phyloP scores from a whole-genome alignment of 2,888 invertebrate genomes.

The Pollenia angustigena region DNA sequence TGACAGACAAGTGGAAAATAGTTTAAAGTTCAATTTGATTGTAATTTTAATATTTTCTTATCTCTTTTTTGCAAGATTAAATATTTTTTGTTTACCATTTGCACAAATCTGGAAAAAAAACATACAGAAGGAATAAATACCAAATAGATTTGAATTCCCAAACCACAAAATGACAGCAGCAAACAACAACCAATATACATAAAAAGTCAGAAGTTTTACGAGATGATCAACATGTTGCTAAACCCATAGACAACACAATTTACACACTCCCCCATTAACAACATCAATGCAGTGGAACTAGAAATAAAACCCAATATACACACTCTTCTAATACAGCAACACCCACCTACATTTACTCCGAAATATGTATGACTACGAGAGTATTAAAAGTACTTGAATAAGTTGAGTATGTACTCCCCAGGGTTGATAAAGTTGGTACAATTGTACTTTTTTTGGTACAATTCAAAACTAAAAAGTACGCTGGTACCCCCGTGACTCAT shows the following conservation, averaged over 20 bases:
- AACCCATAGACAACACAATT: constrained; percentile 66
- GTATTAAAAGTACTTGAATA: neutral
- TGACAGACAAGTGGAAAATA: neutral
- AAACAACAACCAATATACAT: constrained; percentile 20
- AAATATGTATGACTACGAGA: neutral
- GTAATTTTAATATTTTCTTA: neutral
- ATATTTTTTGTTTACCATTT: constrained; percentile 9
- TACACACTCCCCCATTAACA: constrained; percentile 33
- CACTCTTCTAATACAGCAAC: neutral
- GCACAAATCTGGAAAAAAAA: neutral
- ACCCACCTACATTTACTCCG: neutral
- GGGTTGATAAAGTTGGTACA: too few species aligned
- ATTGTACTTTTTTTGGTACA: too few species aligned
- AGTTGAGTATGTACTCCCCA: neutral
- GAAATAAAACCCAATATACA: constrained; percentile 9
- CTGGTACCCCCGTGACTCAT: too few species aligned
- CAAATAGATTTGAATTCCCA: constrained; percentile 60
- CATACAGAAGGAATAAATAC: constrained; percentile 26
- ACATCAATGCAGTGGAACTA: neutral
- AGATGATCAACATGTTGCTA: constrained; percentile 68
- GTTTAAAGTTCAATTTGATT: constrained; percentile 22
- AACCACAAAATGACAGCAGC: constrained; percentile 27
- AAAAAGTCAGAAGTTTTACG: constrained; percentile 38
- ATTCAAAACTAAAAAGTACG: too few species aligned
- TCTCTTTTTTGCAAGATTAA: constrained; percentile 6